phyloP scores from a whole-genome alignment of 2,888 invertebrate species.

The Lampropteryx suffumata region DNA sequence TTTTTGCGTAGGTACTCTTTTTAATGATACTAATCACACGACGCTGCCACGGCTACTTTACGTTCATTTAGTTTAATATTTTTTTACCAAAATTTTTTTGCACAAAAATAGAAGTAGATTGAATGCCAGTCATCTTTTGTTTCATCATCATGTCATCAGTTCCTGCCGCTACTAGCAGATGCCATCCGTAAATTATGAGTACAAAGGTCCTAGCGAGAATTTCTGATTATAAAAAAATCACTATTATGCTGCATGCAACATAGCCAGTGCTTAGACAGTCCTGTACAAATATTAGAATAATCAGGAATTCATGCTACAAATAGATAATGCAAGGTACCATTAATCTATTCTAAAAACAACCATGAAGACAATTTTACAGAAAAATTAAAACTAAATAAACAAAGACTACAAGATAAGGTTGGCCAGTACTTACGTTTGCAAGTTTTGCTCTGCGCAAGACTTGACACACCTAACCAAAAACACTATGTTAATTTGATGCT shows the following conservation, averaged over 20 bases:
- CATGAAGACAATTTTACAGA: slow-evolving; percentile 4
- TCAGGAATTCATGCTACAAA: slow-evolving; percentile 29
- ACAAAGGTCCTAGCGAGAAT: slow-evolving; percentile 18
- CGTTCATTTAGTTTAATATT: too few relatives aligned
- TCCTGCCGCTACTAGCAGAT: slow-evolving; percentile 10
- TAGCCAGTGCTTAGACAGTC: not conserved
- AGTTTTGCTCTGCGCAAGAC: slow-evolving; percentile 78
- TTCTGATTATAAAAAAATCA: slow-evolving; percentile 7
- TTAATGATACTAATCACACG: too few relatives aligned
- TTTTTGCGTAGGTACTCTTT: too few relatives aligned
- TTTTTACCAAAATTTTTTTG: too few relatives aligned
- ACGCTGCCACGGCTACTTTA: too few relatives aligned
- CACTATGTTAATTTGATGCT: slow-evolving; percentile 57
- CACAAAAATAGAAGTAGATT: too few relatives aligned
- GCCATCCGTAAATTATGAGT: slow-evolving; percentile 2
- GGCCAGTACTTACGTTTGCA: slow-evolving; percentile 71
- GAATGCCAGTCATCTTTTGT: too few relatives aligned
- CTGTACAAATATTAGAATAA: too few relatives aligned
- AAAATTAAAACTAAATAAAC: not conserved
- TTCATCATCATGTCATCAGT: not conserved
- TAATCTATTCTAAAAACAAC: not conserved
- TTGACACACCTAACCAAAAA: slow-evolving; percentile 78
- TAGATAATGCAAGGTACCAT: slow-evolving; percentile 5
- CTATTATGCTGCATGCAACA: slow-evolving; percentile 2
- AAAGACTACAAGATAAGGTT: slow-evolving; percentile 35